Evolutionary conservation across 2,888 invertebrate species (phyloP), one percentile per base, ranked within the genome.

Genomic region (Nesidiocoris tenuis): DNA sequence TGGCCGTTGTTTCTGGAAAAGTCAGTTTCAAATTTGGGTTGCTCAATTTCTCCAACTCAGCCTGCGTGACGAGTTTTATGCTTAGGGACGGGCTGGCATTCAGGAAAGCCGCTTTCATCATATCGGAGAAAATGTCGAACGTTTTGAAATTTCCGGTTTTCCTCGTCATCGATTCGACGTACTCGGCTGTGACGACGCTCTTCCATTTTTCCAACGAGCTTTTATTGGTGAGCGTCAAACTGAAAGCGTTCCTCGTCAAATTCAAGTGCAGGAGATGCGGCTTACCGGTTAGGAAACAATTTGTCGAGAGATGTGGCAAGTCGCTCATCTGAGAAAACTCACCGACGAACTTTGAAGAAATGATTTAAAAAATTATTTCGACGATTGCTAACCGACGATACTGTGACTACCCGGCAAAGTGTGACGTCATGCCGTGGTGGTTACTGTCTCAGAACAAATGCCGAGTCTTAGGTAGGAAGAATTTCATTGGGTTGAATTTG

Each of bases 131-230:
- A 25, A 86, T 84, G 78, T 85, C 84, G 79, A 87, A 87, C 78
- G 86, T 86, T 80, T 87, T 87, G 80, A 84, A 87, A 82, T 86
- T 87, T 64, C 87, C 87, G 3, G 87, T 87, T 81, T 86, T 86
- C 24, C 85, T 85, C 1, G 87, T 87, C 74, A 87, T 82, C 80
- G 85, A 86, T 83, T 87, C 87, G 59, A 87, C 85, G 82, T 86
- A 87, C 86, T 85, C 83, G 19, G 84, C 83, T 79, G 86, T 86
- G 77, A 86, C 87, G 68, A 83, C 84, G 72, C 86, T 86, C 79
- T 85, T 85, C 87, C 87, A 87, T 82, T 86, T 85, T 82, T 87
- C 87, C 5, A 85, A 85, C 17, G 86, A 85, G 80, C 84, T 83
- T 82, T 87, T 86, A 79, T 87, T 86, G 19, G 85, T 85, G 63